A percentile compares a stretch with the other conserved stretches of the same genome.
Evolutionary conservation across 2,113 vertebrate species (phyloP).

Genomic region (Clarias gariepinus): DNA sequence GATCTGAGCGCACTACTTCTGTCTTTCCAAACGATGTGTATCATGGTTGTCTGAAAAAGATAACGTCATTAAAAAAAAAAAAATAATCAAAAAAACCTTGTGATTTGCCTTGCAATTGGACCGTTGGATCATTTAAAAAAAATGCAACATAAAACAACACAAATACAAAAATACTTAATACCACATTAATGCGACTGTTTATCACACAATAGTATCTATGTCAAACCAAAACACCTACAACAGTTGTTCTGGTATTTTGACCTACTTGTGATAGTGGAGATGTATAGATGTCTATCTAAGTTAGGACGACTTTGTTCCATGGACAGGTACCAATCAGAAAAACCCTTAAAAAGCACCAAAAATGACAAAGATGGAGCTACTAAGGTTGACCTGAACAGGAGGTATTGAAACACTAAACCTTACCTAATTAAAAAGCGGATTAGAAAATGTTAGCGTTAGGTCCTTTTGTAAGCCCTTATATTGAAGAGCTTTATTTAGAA

Average conservation of each 20-base stretch:
- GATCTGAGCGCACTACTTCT: no score
- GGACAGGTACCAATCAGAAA: neutral
- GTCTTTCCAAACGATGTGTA: no score
- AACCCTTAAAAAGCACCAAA: constrained; percentile 5
- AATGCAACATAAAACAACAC: neutral
- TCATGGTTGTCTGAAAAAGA: no score
- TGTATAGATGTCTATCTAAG: neutral
- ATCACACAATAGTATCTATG: neutral
- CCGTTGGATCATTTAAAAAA: neutral
- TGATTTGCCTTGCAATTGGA: neutral
- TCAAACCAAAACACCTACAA: neutral
- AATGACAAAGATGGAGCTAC: constrained; percentile 16
- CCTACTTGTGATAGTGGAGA: neutral
- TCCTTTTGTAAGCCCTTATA: constrained; percentile 39
- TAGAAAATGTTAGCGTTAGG: constrained; percentile 45
- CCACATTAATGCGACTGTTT: neutral
- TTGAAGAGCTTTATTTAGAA: constrained; percentile 36
- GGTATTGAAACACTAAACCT: constrained; percentile 33
- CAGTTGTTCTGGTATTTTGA: neutral
- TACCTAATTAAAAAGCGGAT: constrained; percentile 35
- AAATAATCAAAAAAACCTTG: no score
- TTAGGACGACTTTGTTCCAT: neutral
- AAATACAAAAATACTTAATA: neutral
- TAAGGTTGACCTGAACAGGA: constrained; percentile 5
- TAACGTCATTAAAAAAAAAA: no score